These are phyloP conservation scores for Calephelis perditalis DNA, from an alignment of 2,888 invertebrate species.

Conservation along the genomic window DNA sequence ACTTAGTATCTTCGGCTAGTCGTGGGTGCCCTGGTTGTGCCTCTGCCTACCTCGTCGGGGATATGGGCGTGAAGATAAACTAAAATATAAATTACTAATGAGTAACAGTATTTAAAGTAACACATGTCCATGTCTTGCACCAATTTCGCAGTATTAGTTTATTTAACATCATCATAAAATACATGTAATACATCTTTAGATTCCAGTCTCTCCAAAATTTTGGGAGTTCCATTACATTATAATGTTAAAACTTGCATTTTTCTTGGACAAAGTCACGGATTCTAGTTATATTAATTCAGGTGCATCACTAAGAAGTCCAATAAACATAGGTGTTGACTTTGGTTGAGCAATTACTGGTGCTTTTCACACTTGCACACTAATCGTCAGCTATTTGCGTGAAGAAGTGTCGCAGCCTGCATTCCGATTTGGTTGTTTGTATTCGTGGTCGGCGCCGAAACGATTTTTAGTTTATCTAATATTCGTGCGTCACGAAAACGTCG, in stretches of 20 bases:
- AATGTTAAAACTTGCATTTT: neutral
- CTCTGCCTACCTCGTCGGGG: too few relatives aligned
- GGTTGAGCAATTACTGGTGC: slow-evolving; percentile 57
- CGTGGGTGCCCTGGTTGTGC: too few relatives aligned
- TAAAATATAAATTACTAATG: too few relatives aligned
- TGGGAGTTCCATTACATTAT: too few relatives aligned
- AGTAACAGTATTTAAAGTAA: too few relatives aligned
- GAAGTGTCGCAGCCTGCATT: slow-evolving; percentile 48
- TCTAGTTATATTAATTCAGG: slow-evolving; percentile 13
- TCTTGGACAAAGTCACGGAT: slow-evolving; percentile 34
- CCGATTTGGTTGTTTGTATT: slow-evolving; percentile 11
- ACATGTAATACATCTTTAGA: too few relatives aligned
- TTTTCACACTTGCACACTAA: slow-evolving; percentile 71
- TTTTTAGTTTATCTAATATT: slow-evolving; percentile 29
- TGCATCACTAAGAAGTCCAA: slow-evolving; percentile 3
- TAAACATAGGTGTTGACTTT: slow-evolving; percentile 38
- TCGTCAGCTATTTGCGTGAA: slow-evolving; percentile 48
- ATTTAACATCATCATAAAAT: too few relatives aligned
- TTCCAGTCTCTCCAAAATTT: too few relatives aligned
- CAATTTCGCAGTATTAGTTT: too few relatives aligned
- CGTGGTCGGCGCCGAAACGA: slow-evolving; percentile 32
- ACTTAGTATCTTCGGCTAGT: too few relatives aligned
- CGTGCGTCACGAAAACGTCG: slow-evolving; percentile 40
- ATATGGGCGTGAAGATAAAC: too few relatives aligned
- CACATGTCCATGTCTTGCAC: too few relatives aligned